Evolutionary conservation across 2,113 vertebrate species (phyloP).

Genomic region (Chionis minor): DNA sequence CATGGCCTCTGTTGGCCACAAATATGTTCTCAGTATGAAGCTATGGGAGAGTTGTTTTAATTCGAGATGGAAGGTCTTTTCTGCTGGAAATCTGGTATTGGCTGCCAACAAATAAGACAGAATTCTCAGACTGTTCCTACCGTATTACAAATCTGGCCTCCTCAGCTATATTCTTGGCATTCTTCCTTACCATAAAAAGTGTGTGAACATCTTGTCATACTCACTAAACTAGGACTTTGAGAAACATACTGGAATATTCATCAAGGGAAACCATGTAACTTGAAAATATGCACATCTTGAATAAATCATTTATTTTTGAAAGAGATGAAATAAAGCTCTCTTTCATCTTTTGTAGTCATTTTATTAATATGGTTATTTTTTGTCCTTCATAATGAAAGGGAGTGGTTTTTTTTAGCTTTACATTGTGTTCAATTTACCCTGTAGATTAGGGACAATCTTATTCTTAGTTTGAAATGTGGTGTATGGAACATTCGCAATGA

Average conservation of each 20-base stretch:
- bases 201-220: constrained; percentile 29
- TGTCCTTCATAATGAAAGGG: neutral
- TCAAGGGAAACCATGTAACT: neutral
- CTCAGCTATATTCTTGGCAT: constrained; percentile 14
- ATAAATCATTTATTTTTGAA: constrained; percentile 19
- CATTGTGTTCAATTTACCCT: neutral
- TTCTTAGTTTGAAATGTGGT: neutral
- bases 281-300: neutral
- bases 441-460: neutral
- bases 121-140: constrained; percentile 10
- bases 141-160: constrained; percentile 3
- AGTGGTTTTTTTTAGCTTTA: neutral
- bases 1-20: neutral
- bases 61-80: constrained; percentile 8
- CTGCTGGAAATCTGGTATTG: neutral
- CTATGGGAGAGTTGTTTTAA: neutral
- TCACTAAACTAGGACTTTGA: neutral
- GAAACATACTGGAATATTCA: constrained; percentile 32
- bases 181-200: neutral
- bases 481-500: neutral
- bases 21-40: neutral
- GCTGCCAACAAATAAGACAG: neutral
- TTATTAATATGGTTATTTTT: neutral
- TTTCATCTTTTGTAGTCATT: neutral
- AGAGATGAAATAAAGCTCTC: neutral